Evolutionary conservation across 64 coral and sea anemone species (phyloP).

Genomic region (Montipora capricornis): DNA sequence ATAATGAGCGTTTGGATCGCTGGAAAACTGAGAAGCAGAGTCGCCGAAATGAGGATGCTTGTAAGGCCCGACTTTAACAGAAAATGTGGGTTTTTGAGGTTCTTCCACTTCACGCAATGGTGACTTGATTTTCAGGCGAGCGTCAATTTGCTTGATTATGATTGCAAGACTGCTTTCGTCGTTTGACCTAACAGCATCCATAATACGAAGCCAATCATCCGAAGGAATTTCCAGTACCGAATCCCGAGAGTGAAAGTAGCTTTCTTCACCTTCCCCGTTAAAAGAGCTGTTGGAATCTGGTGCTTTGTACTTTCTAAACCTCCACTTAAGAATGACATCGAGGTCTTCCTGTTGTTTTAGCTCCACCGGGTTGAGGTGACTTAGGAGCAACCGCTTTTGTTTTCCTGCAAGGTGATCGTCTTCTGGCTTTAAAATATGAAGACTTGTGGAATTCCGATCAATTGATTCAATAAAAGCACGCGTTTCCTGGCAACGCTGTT

Average conservation of each 20-base stretch:
- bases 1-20: slow-evolving; percentile 41
- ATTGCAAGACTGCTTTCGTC: not conserved
- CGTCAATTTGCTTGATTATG: not conserved
- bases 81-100: not conserved
- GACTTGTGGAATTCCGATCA: slow-evolving; percentile 40
- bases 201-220: slow-evolving; percentile 15
- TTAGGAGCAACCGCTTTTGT: slow-evolving; percentile 51
- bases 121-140: not conserved
- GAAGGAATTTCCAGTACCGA: slow-evolving; percentile 4
- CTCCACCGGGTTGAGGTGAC: slow-evolving; percentile 48
- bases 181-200: not conserved
- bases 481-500: slow-evolving; percentile 24
- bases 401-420: slow-evolving; percentile 57
- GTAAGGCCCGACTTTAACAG: slow-evolving; percentile 13
- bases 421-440: slow-evolving; percentile 56
- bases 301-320: slow-evolving; percentile 25
- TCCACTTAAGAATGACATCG: too few species aligned
- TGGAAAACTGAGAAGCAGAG: not conserved
- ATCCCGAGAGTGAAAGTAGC: too few species aligned
- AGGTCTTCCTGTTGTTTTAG: not conserved
- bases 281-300: not conserved
- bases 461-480: slow-evolving; percentile 57
- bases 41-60: slow-evolving; percentile 65
- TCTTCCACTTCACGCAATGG: not conserved
- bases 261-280: not conserved